Evolutionary conservation across 2,888 invertebrate species (phyloP), one percentile per base, ranked within the genome.

Genomic region (Drosophila colorata): DNA sequence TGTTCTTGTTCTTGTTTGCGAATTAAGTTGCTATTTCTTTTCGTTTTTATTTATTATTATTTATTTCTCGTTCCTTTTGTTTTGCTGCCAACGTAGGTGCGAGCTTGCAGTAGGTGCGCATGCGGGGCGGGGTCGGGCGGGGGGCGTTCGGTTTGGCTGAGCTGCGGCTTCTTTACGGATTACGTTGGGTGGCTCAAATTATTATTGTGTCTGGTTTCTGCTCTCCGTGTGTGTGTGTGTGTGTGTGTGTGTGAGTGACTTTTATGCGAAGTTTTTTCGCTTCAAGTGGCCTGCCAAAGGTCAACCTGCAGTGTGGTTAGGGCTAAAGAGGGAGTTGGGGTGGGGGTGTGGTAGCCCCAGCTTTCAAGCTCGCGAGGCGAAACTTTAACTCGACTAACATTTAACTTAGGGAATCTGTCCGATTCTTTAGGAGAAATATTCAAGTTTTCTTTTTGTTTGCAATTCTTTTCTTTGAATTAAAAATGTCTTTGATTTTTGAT

Each of bases 131-230:
- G 1, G 20, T 8, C 1, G 4, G 41, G 28, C 3, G 9, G n/a
- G 13, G 16, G 20, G 16, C 4, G 8, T 1, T 49, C 9, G 31
- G n/a, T 14, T 13, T 13, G 18, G 20, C 16, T 48, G 37, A 35
- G 35, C 38, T 47, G 14, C 8, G 63, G 35, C 40, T 74, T 53
- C 60, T 69, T 46, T 51, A 13, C 52, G 57, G 41, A 53, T 63
- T 61, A 48, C 38, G 43, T 40, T 35, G 49, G 35, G 31, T 52
- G 48, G 59, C 68, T 72, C 40, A 58, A 74, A 77, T 77, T 70
- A 80, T 80, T 77, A 84, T 75, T 80, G 78, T 75, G 85, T 81
- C 81, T 85, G 81, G 72, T 47, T 69, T 46, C 35, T 33, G 46
- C 14, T 49, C 13, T 43, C 1, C 31, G 9, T 43, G 20, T 25